These are phyloP conservation scores for Pangasianodon gigas DNA, from an alignment of 2,113 vertebrate species.

Conservation along the genomic window DNA sequence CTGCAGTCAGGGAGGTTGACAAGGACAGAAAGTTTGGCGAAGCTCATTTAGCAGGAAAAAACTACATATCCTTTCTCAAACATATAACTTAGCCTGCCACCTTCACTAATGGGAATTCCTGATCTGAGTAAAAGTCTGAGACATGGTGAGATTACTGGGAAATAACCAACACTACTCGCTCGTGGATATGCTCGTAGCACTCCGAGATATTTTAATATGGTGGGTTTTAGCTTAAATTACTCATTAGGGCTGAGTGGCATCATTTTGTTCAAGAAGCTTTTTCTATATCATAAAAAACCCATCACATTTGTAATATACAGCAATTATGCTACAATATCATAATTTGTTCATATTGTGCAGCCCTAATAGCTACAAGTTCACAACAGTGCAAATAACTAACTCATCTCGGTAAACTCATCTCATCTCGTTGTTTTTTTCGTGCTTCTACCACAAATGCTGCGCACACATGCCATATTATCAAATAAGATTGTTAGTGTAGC, in stretches of 20 bases:
- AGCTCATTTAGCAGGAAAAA: constrained; percentile 70
- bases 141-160: constrained; percentile 56
- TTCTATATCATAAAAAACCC: neutral
- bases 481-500: constrained; percentile 25
- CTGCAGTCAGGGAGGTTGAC: constrained; percentile 71
- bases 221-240: constrained; percentile 49
- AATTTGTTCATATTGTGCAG: neutral
- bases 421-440: neutral
- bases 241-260: constrained; percentile 46
- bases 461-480: neutral
- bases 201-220: constrained; percentile 31
- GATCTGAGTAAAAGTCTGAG: constrained; percentile 53
- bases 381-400: neutral
- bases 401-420: neutral
- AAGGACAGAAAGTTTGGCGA: constrained; percentile 70
- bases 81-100: constrained; percentile 52
- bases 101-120: constrained; percentile 68
- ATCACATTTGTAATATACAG: neutral
- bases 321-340: neutral
- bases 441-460: neutral
- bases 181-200: constrained; percentile 34
- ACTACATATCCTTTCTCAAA: constrained; percentile 55
- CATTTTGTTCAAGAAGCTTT: neutral
- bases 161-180: constrained; percentile 60
- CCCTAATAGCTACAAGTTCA: neutral